Evolutionary conservation across 2,888 invertebrate genomes (phyloP), one percentile per base, ranked within the genome.

Genomic region (Aradus depressus): DNA sequence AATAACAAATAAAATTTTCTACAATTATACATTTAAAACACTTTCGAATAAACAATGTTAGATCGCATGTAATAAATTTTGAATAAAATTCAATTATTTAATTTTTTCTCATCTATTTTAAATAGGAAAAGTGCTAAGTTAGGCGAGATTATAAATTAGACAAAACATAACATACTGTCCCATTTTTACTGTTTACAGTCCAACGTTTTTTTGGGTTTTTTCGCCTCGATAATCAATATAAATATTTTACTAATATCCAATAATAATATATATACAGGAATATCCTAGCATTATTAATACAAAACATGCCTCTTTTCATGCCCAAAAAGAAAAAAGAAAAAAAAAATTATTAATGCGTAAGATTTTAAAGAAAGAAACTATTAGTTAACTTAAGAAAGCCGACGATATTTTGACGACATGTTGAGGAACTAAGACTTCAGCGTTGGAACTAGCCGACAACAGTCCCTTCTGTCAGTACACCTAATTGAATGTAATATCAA

Each of bases 1-100:
- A 47, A 34, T 47, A 47, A 47, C 47, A 47, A 47, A 42, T 42
- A 42, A 42, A 44, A 47, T 38, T 47, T 47, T 47, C 47, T 47
- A 47, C 47, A 47, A 47, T 47, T 47, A 47, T 47, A 47, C 47
- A 47, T 35, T 37, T 18, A 47, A 47, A 31, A n/a, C n/a, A n/a
- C n/a, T n/a, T n/a, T n/a, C n/a, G n/a, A n/a, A n/a, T n/a, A n/a
- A n/a, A n/a, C n/a, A n/a, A n/a, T n/a, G n/a, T n/a, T n/a, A n/a
- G n/a, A n/a, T 25, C 23, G 16, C 37, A 19, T 37, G 16, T 34
- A 31, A 47, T 31, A 47, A 47, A 12, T 12, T 18, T 19, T 5
- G 22, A 38, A 38, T 38, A 18, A 38, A 38, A 38, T 38, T 19
- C 38, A 4, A 38, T 34, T 34, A 34, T 34, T 10, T n/a, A 28